Percentiles rank a stretch among this genome's conserved stretches.
Evolutionary conservation across 2,113 vertebrate species (phyloP).

Genomic region (Laticauda colubrina): DNA sequence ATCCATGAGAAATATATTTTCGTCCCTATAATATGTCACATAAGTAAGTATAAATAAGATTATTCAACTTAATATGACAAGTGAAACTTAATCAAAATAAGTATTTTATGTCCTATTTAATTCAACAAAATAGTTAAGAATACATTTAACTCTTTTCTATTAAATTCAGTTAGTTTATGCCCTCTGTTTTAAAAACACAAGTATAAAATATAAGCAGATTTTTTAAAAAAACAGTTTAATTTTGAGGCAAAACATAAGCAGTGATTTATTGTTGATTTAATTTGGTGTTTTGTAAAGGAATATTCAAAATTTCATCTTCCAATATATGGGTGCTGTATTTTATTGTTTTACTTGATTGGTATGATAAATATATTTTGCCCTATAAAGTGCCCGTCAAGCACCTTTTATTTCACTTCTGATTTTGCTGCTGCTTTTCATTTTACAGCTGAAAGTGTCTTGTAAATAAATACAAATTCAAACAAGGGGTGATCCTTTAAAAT

Average conservation of each 20-base stretch:
- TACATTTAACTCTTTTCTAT: not conserved
- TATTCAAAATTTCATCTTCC: fast-evolving
- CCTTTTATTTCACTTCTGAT: not conserved
- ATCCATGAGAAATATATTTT: not conserved
- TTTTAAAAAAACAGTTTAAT: not conserved
- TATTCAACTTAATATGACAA: not conserved
- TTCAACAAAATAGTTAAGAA: not conserved
- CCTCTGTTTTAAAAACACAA: not conserved
- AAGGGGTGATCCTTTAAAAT: not conserved
- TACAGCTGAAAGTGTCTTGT: not conserved
- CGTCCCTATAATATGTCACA: not conserved
- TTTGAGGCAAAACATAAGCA: not conserved
- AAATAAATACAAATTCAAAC: not conserved
- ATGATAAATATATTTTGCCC: not conserved
- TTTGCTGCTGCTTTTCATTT: not conserved
- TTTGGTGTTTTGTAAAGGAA: slow-evolving; percentile 17
- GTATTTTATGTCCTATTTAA: not conserved
- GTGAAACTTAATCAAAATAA: not conserved
- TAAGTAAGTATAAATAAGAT: not conserved
- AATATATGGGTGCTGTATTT: not conserved
- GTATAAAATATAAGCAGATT: not conserved
- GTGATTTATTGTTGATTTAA: not conserved
- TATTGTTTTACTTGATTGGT: not conserved
- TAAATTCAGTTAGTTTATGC: not conserved
- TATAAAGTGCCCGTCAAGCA: not conserved